Evolutionary conservation across 2,113 vertebrate species (phyloP).

Genomic region (Microcebus ravelobensis): DNA sequence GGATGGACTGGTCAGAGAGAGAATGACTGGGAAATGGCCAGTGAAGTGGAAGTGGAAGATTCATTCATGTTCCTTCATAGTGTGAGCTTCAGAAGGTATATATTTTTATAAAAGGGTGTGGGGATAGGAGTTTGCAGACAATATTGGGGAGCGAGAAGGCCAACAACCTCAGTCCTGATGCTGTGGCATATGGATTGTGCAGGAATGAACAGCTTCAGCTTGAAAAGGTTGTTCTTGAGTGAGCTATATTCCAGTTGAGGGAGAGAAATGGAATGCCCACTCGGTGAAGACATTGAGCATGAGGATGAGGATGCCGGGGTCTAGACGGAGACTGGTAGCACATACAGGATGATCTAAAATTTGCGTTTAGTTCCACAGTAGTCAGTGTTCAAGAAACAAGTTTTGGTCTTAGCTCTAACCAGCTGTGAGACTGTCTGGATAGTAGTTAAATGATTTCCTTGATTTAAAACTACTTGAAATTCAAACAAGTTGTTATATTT

Average conservation of each 20-base stretch:
- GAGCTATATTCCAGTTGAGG: neutral
- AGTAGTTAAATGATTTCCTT: neutral
- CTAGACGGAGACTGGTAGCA: neutral
- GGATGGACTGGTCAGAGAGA: neutral
- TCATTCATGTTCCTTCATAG: neutral
- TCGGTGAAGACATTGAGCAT: neutral
- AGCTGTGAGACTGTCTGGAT: neutral
- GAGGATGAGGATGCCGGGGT: neutral
- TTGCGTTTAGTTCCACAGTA: neutral
- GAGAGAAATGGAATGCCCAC: neutral
- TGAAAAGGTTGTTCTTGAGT: neutral
- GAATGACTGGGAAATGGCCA: neutral
- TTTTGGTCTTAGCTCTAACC: neutral
- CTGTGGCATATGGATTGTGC: neutral
- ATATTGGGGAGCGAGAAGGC: neutral
- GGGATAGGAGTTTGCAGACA: neutral
- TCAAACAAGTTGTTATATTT: neutral
- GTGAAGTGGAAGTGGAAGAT: neutral
- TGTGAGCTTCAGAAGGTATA: neutral
- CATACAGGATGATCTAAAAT: neutral
- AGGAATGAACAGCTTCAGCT: neutral
- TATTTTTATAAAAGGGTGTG: neutral
- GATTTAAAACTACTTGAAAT: slow-evolving; percentile 19
- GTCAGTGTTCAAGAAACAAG: neutral
- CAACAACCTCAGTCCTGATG: neutral